phyloP scores from a whole-genome alignment of 2,113 vertebrate genomes.

The Daubentonia madagascariensis region DNA sequence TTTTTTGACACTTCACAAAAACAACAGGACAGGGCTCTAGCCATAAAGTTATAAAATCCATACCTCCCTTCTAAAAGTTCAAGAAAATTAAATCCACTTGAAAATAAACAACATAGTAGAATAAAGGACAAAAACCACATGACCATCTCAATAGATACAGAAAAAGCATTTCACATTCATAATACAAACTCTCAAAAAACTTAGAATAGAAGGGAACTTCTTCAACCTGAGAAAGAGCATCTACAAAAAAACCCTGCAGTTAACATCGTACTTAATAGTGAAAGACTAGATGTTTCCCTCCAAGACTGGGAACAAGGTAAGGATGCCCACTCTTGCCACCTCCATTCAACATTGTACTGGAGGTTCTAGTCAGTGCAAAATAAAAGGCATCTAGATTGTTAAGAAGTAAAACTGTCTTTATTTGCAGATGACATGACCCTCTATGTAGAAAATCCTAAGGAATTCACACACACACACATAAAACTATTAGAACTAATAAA shows the following conservation, averaged over 20 bases:
- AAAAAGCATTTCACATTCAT: not conserved
- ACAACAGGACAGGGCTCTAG: not conserved
- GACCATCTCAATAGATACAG: not conserved
- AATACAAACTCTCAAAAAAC: constrained; percentile 13
- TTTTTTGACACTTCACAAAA: constrained; percentile 20
- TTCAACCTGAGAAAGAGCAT: not conserved
- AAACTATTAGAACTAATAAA: not conserved
- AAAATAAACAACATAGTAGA: constrained; percentile 27
- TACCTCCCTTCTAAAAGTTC: constrained; percentile 23
- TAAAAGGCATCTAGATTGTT: not conserved
- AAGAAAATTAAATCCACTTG: not conserved
- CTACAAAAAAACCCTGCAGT: not conserved
- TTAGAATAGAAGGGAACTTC: not conserved
- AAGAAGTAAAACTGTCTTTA: constrained; percentile 5
- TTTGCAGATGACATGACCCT: constrained; percentile 28
- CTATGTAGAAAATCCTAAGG: constrained; percentile 1
- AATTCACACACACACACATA: constrained; percentile 4
- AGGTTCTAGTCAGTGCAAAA: constrained; percentile 5
- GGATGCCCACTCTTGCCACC: not conserved
- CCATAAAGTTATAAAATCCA: constrained; percentile 24
- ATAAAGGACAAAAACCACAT: constrained; percentile 8
- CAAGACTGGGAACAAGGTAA: not conserved
- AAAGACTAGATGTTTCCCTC: not conserved
- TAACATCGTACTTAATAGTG: not conserved
- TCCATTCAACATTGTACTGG: not conserved